Evolutionary conservation across 2,113 vertebrate genomes (phyloP).

Genomic region (Triplophysa tibetana): DNA sequence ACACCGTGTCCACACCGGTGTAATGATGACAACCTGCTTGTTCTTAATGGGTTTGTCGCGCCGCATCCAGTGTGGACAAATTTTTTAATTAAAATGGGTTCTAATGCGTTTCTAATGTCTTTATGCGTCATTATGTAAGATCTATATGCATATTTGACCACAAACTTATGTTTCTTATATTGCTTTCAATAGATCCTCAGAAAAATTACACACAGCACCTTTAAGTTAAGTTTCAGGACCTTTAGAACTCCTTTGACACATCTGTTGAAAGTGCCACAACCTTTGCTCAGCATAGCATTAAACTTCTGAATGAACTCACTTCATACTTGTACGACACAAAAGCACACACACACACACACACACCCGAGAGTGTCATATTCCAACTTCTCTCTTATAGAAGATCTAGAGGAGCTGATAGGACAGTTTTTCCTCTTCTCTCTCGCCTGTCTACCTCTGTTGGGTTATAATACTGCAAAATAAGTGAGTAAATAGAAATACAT

Average conservation of each 20-base stretch:
- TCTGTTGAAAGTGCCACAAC: constrained; percentile 12
- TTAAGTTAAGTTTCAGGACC: no score
- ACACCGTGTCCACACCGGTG: no score
- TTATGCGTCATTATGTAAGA: no score
- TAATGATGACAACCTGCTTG: no score
- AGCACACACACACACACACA: constrained; percentile 21
- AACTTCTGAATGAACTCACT: constrained; percentile 26
- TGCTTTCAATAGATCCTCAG: no score
- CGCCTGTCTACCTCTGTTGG: not conserved
- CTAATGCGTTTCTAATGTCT: no score
- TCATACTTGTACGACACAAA: not conserved
- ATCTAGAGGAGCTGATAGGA: constrained; percentile 42
- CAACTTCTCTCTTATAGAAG: constrained; percentile 36
- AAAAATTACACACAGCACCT: no score
- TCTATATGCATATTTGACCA: no score
- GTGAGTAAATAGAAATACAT: constrained; percentile 19
- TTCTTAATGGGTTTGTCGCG: no score
- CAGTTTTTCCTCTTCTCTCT: constrained; percentile 24
- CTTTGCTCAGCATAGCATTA: constrained; percentile 21
- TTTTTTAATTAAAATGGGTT: no score
- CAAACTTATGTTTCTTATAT: no score
- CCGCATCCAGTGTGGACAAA: no score
- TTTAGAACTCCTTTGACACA: not conserved
- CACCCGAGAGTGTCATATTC: constrained; percentile 46
- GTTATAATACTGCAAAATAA: not conserved